phyloP scores from a whole-genome alignment of 1,140 invertebrate species.

The Macrotrachela quadricornifera region DNA sequence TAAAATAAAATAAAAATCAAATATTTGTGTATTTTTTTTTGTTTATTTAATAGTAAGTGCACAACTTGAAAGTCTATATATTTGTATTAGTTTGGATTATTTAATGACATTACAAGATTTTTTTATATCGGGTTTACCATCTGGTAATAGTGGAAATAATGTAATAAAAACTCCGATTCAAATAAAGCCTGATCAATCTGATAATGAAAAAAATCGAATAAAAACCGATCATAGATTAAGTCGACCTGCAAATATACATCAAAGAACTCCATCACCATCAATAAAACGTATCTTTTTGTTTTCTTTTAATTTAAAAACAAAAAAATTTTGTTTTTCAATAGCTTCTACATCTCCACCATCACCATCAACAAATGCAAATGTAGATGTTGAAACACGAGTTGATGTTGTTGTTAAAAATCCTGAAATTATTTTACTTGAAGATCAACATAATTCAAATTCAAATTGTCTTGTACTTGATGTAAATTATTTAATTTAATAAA shows the following conservation, averaged over 20 bases:
- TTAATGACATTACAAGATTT: constrained; percentile 55
- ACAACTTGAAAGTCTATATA: constrained; percentile 54
- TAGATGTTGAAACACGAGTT: constrained; percentile 40
- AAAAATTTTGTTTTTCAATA: neutral
- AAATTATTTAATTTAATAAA: constrained; percentile 25
- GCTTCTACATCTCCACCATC: neutral
- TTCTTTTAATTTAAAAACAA: neutral
- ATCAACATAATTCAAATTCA: constrained; percentile 56
- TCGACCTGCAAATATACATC: constrained; percentile 15
- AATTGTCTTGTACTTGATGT: constrained; percentile 75
- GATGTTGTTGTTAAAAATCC: constrained; percentile 62
- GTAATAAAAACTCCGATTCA: too few species aligned
- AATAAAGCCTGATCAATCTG: too few species aligned
- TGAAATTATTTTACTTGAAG: constrained; percentile 77
- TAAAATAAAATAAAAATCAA: too few species aligned
- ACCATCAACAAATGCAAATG: constrained; percentile 6
- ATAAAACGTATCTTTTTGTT: neutral
- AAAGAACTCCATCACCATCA: constrained; percentile 13
- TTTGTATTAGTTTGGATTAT: constrained; percentile 66
- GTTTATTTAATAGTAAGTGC: constrained; percentile 46
- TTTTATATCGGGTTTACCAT: constrained; percentile 34
- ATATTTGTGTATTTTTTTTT: neutral
- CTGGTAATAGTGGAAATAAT: constrained; percentile 2
- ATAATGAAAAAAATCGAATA: neutral
- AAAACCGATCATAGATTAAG: neutral